Evolutionary conservation across 2,113 vertebrate genomes (phyloP).

Genomic region (Menura novaehollandiae): DNA sequence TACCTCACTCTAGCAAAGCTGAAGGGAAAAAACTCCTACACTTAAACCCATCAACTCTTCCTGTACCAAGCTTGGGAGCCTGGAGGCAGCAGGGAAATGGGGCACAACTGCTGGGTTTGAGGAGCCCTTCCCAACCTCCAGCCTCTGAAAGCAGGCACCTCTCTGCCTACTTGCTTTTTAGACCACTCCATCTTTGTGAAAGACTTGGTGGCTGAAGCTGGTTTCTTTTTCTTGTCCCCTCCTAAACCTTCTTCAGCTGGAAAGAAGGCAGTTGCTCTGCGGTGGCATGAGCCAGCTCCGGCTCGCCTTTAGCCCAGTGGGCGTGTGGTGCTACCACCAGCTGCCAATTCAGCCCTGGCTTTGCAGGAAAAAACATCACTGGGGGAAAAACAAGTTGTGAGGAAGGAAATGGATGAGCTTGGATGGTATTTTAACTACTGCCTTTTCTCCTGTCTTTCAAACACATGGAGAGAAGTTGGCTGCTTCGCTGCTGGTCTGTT

Average conservation of each 20-base stretch:
- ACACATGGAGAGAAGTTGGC: not conserved
- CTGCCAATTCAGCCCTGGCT: not conserved
- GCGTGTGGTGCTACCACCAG: accelerated
- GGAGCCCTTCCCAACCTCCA: not conserved
- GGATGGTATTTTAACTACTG: not conserved
- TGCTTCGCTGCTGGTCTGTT: not conserved
- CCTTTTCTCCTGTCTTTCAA: not conserved
- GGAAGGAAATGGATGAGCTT: not conserved
- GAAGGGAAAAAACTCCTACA: accelerated
- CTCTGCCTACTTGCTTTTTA: not conserved
- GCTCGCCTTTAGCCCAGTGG: not conserved
- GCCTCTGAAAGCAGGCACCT: not conserved
- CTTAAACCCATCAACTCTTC: not conserved
- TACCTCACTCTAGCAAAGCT: not conserved
- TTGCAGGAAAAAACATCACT: accelerated
- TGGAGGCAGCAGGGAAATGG: not conserved
- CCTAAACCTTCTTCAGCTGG: not conserved
- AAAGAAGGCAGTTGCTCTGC: not conserved
- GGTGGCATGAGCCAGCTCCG: not conserved
- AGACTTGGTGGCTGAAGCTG: not conserved
- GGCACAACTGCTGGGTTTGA: accelerated
- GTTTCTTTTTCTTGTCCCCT: accelerated
- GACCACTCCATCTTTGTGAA: not conserved
- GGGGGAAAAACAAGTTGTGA: accelerated
- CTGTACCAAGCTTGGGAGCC: not conserved